Percentiles rank a stretch among this genome's conserved stretches.
phyloP scores from a whole-genome alignment of 2,113 vertebrate species.

The Macrotus californicus region DNA sequence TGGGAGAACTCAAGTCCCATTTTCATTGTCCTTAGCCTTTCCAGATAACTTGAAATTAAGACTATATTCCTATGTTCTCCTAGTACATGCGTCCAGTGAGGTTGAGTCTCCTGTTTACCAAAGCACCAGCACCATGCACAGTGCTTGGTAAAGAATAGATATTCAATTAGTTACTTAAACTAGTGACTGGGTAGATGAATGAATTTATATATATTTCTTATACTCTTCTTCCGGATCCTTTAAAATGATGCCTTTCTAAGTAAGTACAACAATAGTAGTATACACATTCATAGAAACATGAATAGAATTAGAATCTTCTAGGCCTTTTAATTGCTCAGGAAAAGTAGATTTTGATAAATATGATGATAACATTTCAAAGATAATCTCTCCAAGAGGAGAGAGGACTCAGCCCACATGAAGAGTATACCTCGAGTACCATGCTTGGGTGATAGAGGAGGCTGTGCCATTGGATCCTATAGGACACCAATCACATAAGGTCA shows the following conservation, averaged over 20 bases:
- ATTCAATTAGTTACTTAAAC: not conserved
- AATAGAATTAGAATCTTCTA: not conserved
- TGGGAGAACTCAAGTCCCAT: not conserved
- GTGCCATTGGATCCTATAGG: too few relatives aligned
- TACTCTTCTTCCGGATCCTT: not conserved
- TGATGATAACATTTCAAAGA: not conserved
- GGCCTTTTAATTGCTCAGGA: not conserved
- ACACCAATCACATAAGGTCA: too few relatives aligned
- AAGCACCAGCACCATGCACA: not conserved
- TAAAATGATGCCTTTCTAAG: not conserved
- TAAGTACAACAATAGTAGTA: not conserved
- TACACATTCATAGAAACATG: not conserved
- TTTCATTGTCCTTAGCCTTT: not conserved
- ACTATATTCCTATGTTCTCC: not conserved
- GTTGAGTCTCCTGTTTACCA: not conserved
- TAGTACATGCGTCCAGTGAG: not conserved
- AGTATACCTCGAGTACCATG: too few relatives aligned
- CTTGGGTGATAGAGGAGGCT: too few relatives aligned
- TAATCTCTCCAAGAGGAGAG: not conserved
- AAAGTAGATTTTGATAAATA: not conserved
- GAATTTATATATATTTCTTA: not conserved
- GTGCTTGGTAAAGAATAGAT: not conserved
- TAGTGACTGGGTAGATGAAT: not conserved
- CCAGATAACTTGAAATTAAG: not conserved
- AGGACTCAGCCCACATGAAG: too few relatives aligned